Base-by-base conservation (phyloP, 2,888 invertebrate genomes). In the Yponomeuta evonymella region DNA sequence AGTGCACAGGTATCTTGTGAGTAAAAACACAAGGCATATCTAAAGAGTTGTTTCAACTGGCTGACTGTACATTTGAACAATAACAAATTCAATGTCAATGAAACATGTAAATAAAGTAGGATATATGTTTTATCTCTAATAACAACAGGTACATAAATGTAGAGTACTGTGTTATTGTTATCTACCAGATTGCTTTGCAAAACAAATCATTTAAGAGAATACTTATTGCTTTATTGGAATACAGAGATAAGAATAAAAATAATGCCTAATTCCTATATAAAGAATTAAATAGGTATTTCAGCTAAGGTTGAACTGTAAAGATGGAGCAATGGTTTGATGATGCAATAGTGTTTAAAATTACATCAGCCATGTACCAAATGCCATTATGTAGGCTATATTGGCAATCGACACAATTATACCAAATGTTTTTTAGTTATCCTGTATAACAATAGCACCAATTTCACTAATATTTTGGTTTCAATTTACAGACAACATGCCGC, bases 281-380 rank as follows among this genome's bases (percentile, higher is more conserved):
- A 15, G 4, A 58, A 58, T 58, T 43, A 43, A 43, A 43, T 8
- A 8, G 43, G 43, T 43, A 43, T 8, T 8, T 43, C 43, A 43
- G 6, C 43, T 5, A 1, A 43, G 43, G 43, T 43, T 2, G 2
- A 36, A 36, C 36, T 36, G 36, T 36, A 15, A 9, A 58, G 15
- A 12, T 15, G 15, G 6, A 15, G 15, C 51, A 58, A 58, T 15
- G 15, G 51, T 12, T 65, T 29, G 30, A 33, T 70, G 51, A 66
- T 58, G 67, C 64, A 68, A 71, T 69, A 66, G 48, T 29, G 12
- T 65, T 65, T 8, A 1, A 65, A 30, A 71, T 75, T 75, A 73
- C 74, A 73, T 75, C 73, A 75, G 72, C 72, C 72, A 68, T 43
- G 51, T 58, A 58, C 51, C 15, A 58, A 58, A 58, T 12, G 12